These are phyloP conservation scores for Anarrhichthys ocellatus DNA, from an alignment of 2,113 vertebrate species.

Conservation along the genomic window DNA sequence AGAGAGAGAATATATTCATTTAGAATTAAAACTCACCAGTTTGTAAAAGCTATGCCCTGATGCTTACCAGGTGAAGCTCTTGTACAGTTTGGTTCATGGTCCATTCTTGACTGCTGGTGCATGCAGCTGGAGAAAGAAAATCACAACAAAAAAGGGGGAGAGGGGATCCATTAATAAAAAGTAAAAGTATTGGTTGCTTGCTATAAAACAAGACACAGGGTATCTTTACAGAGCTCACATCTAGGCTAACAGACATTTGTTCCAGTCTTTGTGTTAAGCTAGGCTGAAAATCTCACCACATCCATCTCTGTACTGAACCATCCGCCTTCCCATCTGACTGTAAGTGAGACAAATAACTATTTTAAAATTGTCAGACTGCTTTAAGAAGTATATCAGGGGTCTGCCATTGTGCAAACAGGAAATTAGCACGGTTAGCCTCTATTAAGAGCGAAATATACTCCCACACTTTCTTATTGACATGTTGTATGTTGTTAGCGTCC, in stretches of 20 bases:
- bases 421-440: background rate
- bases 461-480: background rate
- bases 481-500: background rate
- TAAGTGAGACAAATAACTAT: background rate
- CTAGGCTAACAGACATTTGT: background rate
- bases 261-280: background rate
- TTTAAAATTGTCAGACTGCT: too few species aligned
- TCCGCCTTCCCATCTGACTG: background rate
- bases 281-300: background rate
- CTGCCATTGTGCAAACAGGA: background rate
- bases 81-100: conserved; percentile 90
- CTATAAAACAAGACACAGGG: background rate
- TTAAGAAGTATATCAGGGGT: background rate
- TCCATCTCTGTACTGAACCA: background rate
- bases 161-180: background rate
- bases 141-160: background rate
- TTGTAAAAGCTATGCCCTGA: background rate
- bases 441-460: background rate
- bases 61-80: conserved; percentile 92
- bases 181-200: background rate
- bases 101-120: conserved; percentile 97
- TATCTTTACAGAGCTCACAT: background rate
- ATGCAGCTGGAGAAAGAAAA: conserved; percentile 82
- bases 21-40: background rate
- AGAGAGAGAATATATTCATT: background rate